phyloP scores from a whole-genome alignment of 2,113 vertebrate genomes.

The Thryonomys swinderianus region DNA sequence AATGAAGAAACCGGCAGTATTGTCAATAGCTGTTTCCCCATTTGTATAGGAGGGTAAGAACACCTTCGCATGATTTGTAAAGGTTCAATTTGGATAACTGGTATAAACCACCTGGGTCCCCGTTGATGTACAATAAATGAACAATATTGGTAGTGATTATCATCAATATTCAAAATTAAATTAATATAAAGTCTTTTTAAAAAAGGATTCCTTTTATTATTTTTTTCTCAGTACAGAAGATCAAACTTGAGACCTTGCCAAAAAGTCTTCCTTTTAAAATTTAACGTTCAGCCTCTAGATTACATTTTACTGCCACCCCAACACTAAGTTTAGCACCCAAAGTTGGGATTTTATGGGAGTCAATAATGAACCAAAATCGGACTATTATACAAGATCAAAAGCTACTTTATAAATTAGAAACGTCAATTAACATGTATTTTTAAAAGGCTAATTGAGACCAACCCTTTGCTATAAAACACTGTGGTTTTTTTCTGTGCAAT shows the following conservation, averaged over 20 bases:
- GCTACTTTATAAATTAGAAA: slow-evolving; percentile 17
- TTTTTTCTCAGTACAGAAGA: too few species aligned
- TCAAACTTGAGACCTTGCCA: too few species aligned
- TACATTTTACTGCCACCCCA: background rate
- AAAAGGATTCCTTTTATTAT: background rate
- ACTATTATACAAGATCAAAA: slow-evolving; percentile 44
- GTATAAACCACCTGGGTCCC: background rate
- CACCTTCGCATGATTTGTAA: background rate
- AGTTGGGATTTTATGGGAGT: background rate
- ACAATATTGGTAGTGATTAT: background rate
- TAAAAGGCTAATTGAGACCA: slow-evolving; percentile 10
- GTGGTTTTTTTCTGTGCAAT: slow-evolving; percentile 1
- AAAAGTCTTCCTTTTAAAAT: slow-evolving; percentile 1
- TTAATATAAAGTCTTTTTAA: background rate
- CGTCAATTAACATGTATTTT: slow-evolving; percentile 9
- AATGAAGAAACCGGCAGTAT: background rate
- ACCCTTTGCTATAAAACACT: slow-evolving; percentile 17
- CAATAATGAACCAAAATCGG: slow-evolving; percentile 35
- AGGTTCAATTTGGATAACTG: background rate
- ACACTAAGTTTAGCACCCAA: background rate
- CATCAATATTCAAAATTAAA: slow-evolving; percentile 36
- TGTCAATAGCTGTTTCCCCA: background rate
- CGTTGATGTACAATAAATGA: background rate
- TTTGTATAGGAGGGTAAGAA: background rate
- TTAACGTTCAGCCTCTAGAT: slow-evolving; percentile 26